Conservation (phyloP, 53 echinoderm and acorn worm species). For the Patiria pectinifera region DNA sequence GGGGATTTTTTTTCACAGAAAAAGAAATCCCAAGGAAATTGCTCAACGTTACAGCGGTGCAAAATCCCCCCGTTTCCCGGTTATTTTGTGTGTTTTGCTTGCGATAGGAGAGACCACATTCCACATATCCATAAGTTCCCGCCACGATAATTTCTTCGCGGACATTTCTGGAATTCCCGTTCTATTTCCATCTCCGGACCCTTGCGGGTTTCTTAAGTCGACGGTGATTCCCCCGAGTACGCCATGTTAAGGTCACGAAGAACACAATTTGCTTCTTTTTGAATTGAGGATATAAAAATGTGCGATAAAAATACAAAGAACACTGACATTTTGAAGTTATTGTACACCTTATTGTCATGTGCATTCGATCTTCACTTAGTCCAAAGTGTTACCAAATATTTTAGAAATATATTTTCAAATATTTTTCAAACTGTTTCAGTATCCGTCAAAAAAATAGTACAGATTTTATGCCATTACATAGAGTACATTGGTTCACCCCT, state of each 20-base stretch:
- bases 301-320: too few species aligned
- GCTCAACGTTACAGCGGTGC: not conserved
- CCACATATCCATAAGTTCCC: not conserved
- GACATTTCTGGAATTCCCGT: constrained; percentile 38
- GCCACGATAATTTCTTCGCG: not conserved
- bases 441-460: too few species aligned
- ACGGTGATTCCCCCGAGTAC: not conserved
- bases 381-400: too few species aligned
- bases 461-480: too few species aligned
- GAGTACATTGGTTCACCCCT: too few species aligned
- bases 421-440: too few species aligned
- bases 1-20: not conserved
- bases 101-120: not conserved
- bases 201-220: not conserved
- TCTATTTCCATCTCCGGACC: not conserved
- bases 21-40: not conserved
- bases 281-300: too few species aligned
- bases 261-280: too few species aligned
- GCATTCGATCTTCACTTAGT: too few species aligned
- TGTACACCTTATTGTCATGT: too few species aligned
- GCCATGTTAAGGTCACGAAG: not conserved
- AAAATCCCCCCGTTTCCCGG: not conserved
- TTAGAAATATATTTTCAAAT: too few species aligned
- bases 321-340: too few species aligned
- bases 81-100: not conserved